Conservation (phyloP, 2,797 vertebrate genomes). For the Ispidina picta region DNA sequence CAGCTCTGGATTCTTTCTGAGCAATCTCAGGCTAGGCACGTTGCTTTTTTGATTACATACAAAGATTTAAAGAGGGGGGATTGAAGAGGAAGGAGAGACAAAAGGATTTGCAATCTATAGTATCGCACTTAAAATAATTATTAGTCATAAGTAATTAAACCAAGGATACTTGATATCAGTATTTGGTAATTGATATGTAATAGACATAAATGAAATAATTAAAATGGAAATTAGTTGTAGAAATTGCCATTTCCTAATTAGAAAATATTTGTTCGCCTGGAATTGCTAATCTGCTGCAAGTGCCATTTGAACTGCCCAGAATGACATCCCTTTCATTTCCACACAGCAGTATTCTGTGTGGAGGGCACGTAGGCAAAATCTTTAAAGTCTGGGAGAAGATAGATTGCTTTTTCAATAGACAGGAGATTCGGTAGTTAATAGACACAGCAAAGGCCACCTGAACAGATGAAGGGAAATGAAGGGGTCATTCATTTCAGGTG, state of each 20-base stretch:
- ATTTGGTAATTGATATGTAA: background rate
- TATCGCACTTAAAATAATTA: background rate
- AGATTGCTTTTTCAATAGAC: background rate
- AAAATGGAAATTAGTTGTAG: background rate
- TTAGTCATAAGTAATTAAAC: background rate
- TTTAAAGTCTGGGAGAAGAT: background rate
- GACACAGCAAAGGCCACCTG: background rate
- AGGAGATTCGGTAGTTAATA: background rate
- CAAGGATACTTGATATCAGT: background rate
- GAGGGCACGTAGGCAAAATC: background rate
- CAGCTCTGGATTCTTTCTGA: slow-evolving; percentile 9
- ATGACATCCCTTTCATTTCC: background rate
- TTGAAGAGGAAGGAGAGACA: background rate
- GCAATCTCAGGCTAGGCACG: background rate
- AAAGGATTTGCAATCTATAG: background rate
- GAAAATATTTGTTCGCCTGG: background rate
- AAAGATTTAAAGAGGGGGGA: background rate
- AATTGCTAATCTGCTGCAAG: background rate
- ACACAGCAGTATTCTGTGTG: background rate
- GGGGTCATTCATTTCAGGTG: background rate
- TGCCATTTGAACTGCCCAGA: background rate
- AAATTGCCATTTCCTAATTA: background rate
- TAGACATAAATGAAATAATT: background rate
- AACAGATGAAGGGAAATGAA: background rate
- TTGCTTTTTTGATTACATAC: background rate